Conservation (phyloP, 1,140 invertebrate species). For the Halesus radiatus region DNA sequence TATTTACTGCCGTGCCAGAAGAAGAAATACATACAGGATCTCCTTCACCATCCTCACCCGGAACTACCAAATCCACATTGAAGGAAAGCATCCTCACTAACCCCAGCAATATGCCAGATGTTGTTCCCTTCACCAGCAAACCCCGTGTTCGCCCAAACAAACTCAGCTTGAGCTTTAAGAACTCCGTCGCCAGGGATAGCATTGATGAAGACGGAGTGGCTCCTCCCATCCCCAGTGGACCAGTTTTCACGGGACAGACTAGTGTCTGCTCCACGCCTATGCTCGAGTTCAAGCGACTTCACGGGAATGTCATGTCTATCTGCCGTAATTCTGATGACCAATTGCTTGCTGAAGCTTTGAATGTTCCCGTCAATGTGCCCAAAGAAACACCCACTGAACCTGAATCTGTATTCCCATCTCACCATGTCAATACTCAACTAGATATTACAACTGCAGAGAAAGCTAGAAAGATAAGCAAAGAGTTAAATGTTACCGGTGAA, state of each 20-base stretch:
- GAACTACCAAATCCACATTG: conserved; percentile 55
- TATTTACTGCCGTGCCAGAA: conserved; percentile 84
- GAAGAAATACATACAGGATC: conserved; percentile 72
- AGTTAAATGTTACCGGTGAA: conserved; percentile 56
- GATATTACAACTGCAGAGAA: conserved; percentile 2
- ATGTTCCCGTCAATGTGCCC: conserved; percentile 10
- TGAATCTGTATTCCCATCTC: not conserved
- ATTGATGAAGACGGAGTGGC: conserved; percentile 68
- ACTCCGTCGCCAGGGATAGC: conserved; percentile 68
- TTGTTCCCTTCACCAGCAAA: conserved; percentile 68
- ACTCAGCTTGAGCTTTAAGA: conserved; percentile 72
- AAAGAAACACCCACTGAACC: not conserved
- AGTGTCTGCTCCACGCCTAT: conserved; percentile 83
- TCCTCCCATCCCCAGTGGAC: conserved; percentile 57
- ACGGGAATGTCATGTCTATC: conserved; percentile 79
- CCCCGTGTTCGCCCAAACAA: conserved; percentile 70
- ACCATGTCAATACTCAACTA: not conserved
- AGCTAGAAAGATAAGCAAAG: conserved; percentile 36
- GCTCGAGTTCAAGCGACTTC: conserved; percentile 80
- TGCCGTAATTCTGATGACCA: conserved; percentile 72
- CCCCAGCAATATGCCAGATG: conserved; percentile 64
- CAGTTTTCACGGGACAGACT: conserved; percentile 74
- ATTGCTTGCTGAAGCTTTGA: conserved; percentile 58
- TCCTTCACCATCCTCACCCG: conserved; percentile 59
- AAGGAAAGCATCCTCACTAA: conserved; percentile 60